A percentile compares a stretch with the other conserved stretches of the same genome.
Evolutionary conservation across 2,113 vertebrate genomes (phyloP).

Genomic region (Thermophis baileyi): DNA sequence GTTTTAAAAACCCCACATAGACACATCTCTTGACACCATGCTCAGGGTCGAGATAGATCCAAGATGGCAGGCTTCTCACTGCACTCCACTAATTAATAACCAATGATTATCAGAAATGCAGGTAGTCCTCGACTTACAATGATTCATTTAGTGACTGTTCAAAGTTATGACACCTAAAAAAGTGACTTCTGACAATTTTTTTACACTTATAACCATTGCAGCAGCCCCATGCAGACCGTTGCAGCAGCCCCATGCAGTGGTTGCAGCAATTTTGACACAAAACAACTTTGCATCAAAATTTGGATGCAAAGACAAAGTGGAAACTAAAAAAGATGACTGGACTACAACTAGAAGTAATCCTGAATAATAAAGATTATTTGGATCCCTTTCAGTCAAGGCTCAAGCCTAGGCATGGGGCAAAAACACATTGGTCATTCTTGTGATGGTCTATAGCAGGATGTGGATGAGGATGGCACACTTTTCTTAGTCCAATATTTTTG

Average conservation of each 20-base stretch:
- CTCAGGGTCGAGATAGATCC: neutral
- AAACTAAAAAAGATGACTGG: neutral
- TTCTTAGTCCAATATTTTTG: neutral
- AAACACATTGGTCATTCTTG: neutral
- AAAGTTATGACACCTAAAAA: neutral
- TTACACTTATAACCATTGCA: neutral
- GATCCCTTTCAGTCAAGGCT: neutral
- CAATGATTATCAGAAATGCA: neutral
- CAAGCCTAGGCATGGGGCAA: neutral
- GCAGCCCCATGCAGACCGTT: no score
- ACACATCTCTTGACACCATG: neutral
- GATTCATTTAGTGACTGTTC: neutral
- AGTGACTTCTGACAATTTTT: neutral
- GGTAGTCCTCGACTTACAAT: neutral
- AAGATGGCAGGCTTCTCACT: neutral
- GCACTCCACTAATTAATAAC: neutral
- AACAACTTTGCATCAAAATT: neutral
- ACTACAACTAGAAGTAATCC: neutral
- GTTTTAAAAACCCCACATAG: neutral
- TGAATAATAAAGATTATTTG: neutral
- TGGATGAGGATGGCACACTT: neutral
- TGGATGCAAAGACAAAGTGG: neutral
- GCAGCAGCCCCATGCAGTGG: neutral
- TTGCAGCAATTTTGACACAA: neutral
- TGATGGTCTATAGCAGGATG: neutral